Percentiles rank a stretch among this genome's conserved stretches.
Conservation (phyloP, 2,113 vertebrate genomes). For the Bubo scandiacus region DNA sequence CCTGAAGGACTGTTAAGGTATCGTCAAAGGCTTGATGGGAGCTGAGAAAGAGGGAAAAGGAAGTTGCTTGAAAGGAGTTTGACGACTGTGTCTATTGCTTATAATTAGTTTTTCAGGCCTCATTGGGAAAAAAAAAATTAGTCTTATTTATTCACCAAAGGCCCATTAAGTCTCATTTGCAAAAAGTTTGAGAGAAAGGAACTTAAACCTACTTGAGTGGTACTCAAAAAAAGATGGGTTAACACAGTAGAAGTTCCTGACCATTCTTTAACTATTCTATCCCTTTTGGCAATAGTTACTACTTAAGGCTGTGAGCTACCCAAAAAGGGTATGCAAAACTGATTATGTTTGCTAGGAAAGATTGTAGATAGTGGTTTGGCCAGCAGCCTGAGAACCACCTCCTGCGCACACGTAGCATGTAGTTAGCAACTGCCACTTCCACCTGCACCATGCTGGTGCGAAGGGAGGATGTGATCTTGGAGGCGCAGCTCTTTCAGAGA, state of each 20-base stretch:
- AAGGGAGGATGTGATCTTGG: neutral
- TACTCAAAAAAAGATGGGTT: neutral
- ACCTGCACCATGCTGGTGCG: neutral
- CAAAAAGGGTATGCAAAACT: neutral
- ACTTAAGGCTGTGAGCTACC: neutral
- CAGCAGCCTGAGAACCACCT: neutral
- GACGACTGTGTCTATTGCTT: neutral
- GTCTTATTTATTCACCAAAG: neutral
- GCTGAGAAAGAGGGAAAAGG: neutral
- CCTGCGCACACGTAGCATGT: neutral
- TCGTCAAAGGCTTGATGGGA: constrained; percentile 10
- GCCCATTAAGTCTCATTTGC: neutral
- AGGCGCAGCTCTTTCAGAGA: neutral
- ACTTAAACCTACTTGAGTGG: neutral
- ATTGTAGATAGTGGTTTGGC: neutral
- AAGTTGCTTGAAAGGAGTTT: neutral
- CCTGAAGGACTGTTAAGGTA: constrained; percentile 53
- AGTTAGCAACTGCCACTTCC: neutral
- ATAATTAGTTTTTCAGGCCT: neutral
- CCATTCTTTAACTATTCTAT: neutral
- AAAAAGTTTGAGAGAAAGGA: neutral
- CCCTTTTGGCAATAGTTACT: neutral
- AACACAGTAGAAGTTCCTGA: neutral
- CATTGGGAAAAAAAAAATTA: neutral
- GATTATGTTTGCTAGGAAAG: neutral